Evolutionary conservation across 2,113 vertebrate species (phyloP).

Genomic region (Enhydra lutris): DNA sequence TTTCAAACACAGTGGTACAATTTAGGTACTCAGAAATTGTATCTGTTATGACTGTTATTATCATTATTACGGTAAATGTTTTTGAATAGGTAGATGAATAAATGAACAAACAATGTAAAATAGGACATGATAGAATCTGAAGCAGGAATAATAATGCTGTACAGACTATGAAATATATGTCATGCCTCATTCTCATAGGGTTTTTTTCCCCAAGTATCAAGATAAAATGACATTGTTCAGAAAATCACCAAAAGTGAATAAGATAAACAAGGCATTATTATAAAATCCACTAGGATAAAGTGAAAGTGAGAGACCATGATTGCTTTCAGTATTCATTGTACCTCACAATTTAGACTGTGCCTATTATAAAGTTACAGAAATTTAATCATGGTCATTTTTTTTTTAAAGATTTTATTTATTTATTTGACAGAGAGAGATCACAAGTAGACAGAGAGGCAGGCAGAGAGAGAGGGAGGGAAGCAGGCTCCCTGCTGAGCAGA

Average conservation of each 20-base stretch:
- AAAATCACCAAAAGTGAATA: not conserved
- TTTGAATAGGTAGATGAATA: not conserved
- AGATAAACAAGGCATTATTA: not conserved
- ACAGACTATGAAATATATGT: not conserved
- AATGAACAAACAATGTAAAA: not conserved
- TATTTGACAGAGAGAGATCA: too few species aligned
- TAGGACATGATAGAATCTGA: not conserved
- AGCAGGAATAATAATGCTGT: not conserved
- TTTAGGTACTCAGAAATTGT: not conserved
- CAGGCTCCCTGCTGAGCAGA: too few species aligned
- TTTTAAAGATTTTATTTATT: too few species aligned
- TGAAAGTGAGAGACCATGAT: not conserved
- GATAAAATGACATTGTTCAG: not conserved
- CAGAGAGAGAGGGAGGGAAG: too few species aligned
- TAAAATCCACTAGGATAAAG: not conserved
- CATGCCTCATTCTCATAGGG: not conserved
- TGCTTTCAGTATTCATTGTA: not conserved
- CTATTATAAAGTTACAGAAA: not conserved
- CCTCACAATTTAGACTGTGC: not conserved
- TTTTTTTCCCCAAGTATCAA: not conserved
- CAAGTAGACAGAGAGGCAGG: too few species aligned
- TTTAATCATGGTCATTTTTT: not conserved
- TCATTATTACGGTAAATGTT: not conserved
- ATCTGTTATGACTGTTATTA: not conserved
- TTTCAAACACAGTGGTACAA: not conserved